A percentile compares a stretch with the other conserved stretches of the same genome.
These are phyloP conservation scores for Brachyistius frenatus DNA, from an alignment of 2,113 vertebrate genomes.

Conservation along the genomic window DNA sequence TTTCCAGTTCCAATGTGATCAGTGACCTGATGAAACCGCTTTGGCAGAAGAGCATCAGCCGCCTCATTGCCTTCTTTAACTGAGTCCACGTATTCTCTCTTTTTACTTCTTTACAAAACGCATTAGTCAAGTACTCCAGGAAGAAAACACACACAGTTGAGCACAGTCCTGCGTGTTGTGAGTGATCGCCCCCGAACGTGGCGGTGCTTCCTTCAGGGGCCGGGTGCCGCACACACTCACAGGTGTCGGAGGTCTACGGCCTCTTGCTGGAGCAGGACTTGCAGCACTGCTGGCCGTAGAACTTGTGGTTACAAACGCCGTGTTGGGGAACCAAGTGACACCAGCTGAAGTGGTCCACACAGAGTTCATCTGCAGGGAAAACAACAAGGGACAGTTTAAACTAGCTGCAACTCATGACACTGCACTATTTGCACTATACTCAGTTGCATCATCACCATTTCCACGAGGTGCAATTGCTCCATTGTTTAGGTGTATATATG, in stretches of 20 bases:
- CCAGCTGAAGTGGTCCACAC: conserved; percentile 93
- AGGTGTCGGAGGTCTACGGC: conserved; percentile 66
- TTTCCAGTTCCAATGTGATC: conserved; percentile 58
- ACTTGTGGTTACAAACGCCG: conserved; percentile 95
- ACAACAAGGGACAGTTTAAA: background rate
- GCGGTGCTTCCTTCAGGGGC: conserved; percentile 8
- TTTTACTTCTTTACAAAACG: conserved; percentile 43
- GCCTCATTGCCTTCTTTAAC: conserved; percentile 30
- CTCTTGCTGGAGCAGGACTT: conserved; percentile 91
- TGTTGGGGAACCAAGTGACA: conserved; percentile 96
- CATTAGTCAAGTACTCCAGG: conserved; percentile 79
- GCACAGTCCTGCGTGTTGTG: conserved; percentile 51
- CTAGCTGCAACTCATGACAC: background rate
- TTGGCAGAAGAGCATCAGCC: conserved; percentile 51
- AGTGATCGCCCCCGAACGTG: background rate
- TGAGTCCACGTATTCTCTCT: conserved; percentile 32
- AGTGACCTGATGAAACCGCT: conserved; percentile 24
- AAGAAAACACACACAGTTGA: conserved; percentile 52
- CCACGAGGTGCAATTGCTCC: too few relatives aligned
- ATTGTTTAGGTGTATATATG: too few relatives aligned
- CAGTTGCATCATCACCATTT: too few relatives aligned
- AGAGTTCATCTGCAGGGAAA: conserved; percentile 86
- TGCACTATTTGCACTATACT: too few relatives aligned
- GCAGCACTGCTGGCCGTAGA: conserved; percentile 97
- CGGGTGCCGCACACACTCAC: background rate